Base-by-base conservation (phyloP, 2,113 vertebrate species). In the Epinephelus moara region DNA sequence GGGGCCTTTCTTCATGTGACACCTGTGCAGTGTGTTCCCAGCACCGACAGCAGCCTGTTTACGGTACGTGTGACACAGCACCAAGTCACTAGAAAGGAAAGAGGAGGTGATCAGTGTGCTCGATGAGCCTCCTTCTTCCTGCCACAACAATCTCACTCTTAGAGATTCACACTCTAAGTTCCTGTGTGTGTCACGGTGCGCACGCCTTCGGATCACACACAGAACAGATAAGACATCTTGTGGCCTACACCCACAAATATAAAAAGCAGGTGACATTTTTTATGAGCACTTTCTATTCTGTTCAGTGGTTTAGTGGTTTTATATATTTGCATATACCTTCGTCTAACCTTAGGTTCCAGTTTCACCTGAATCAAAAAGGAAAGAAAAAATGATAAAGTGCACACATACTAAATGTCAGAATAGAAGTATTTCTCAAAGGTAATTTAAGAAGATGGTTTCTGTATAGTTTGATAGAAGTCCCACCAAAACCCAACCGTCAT, bases 11-110 rank as follows among this genome's bases (percentile, higher is more conserved):
- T 70, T 84, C 30, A 57, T 63, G 61, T 33, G 4, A 85, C 84
- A 91, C 75, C 88, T 88, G 90, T 80, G 55, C 61, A 18, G 17
- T 4, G 55, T 40, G 70, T 91, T 92, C 89, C 88, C 85, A 91
- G 86, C 88, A 89, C 80, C 45, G 8, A 23, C 56, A 1, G 33
- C 49, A 2, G 52, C 12, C 56, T 6, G 40, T 82, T 93, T 93
- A 92, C 92, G 72, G 92, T 91, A 92, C 17, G 63, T 56, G 73
- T 90, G 89, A 91, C 85, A 86, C 67, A 86, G 72, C 84, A 83
- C 63, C 78, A 79, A 50, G 67, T 81, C 85, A 27, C 53, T 13
- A 63, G 73, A 84, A 80, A 89, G 84, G 88, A 90, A 91, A 88
- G 55, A 82, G 78, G 76, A 90, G 84, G 81, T 76, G 61, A 40